phyloP scores from a whole-genome alignment of 2,888 invertebrate species.

The Falcaria lacertinaria region DNA sequence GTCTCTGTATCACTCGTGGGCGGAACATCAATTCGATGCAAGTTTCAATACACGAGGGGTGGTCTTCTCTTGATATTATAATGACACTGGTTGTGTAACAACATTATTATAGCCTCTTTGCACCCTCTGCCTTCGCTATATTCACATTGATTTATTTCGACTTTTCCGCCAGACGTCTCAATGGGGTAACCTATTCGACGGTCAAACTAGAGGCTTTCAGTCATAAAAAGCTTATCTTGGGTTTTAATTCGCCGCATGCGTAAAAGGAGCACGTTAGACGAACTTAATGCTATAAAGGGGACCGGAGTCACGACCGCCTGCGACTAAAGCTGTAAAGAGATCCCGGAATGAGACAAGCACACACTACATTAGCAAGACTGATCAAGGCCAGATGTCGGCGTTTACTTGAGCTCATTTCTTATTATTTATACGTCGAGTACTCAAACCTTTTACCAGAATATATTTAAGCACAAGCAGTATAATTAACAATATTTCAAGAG shows the following conservation, averaged over 20 bases:
- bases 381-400: constrained; percentile 60
- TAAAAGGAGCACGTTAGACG: not conserved
- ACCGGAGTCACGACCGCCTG: constrained; percentile 31
- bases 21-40: constrained; percentile 44
- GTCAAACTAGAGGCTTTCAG: not conserved
- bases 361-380: constrained; percentile 43
- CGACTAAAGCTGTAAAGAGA: constrained; percentile 39
- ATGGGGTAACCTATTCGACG: not conserved
- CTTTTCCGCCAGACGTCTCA: not conserved
- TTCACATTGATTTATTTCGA: constrained; percentile 26
- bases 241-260: not conserved
- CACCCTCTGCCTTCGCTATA: constrained; percentile 20
- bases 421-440: constrained; percentile 17
- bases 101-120: constrained; percentile 42
- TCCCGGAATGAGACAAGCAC: constrained; percentile 55
- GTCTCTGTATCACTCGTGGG: constrained; percentile 24
- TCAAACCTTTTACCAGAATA: constrained; percentile 11
- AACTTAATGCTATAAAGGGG: constrained; percentile 28
- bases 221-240: not conserved
- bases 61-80: constrained; percentile 45
- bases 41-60: constrained; percentile 40
- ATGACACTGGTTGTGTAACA: constrained; percentile 45
- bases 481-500: too few relatives aligned
- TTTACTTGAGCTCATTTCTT: constrained; percentile 15
- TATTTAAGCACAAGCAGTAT: too few relatives aligned